These are phyloP conservation scores for Anisognathus igniventris DNA, from an alignment of 2,797 vertebrate species.

Conservation along the genomic window DNA sequence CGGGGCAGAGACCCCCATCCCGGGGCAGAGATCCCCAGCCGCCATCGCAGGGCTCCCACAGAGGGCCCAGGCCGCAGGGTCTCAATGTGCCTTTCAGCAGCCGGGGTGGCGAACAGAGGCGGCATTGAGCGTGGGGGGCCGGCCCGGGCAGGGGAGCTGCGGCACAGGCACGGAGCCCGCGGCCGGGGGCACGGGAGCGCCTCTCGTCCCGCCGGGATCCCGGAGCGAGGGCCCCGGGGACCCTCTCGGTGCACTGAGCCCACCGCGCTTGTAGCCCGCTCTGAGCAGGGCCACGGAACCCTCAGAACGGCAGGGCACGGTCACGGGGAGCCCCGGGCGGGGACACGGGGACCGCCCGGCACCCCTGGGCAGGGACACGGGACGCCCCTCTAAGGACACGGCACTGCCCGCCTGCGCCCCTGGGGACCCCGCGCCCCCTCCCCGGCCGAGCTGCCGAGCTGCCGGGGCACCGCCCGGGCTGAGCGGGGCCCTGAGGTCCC, in stretches of 20 bases:
- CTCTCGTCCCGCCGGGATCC: background rate
- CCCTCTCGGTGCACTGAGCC: background rate
- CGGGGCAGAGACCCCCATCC: background rate
- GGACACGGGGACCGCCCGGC: too few relatives aligned
- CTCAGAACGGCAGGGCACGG: too few relatives aligned
- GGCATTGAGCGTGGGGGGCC: background rate
- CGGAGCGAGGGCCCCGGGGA: background rate
- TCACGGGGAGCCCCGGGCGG: too few relatives aligned
- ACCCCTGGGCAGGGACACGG: fast-evolving
- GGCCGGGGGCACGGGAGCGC: background rate
- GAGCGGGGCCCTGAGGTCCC: background rate
- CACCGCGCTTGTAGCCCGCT: too few relatives aligned
- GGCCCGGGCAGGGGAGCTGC: background rate
- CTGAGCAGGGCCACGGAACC: background rate
- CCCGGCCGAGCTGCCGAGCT: background rate
- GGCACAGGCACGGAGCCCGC: background rate
- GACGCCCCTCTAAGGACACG: background rate
- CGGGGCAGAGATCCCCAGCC: background rate
- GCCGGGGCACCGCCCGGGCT: background rate
- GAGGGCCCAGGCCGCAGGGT: background rate
- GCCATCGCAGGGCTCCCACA: background rate
- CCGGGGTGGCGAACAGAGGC: background rate
- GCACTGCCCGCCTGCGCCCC: background rate
- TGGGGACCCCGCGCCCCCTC: background rate
- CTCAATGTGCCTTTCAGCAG: background rate